A percentile compares a stretch with the other conserved stretches of the same genome.
Evolutionary conservation across 37 sponge, comb jelly and placozoan species (phyloP).

Genomic region (Bolinopsis microptera): DNA sequence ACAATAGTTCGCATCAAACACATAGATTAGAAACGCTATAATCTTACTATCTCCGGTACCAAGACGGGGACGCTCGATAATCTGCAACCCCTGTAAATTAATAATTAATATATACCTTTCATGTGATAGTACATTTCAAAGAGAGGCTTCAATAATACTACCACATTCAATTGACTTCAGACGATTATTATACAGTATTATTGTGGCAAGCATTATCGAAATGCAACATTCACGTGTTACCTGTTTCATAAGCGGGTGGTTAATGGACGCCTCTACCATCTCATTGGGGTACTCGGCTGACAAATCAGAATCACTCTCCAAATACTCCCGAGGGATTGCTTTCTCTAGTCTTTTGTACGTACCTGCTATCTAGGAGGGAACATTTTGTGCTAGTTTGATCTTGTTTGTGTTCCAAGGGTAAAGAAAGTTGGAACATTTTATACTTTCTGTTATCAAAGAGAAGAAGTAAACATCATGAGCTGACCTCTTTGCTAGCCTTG

Average conservation of each 20-base stretch:
- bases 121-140: too few relatives aligned
- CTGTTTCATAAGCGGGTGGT: constrained; percentile 48
- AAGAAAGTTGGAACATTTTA: too few relatives aligned
- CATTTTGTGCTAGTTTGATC: too few relatives aligned
- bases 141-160: too few relatives aligned
- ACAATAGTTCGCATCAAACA: constrained; percentile 57
- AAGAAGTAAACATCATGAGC: too few relatives aligned
- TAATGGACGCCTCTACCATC: constrained; percentile 40
- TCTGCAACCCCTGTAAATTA: constrained; percentile 49
- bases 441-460: too few relatives aligned
- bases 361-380: constrained; percentile 46
- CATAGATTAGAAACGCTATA: constrained; percentile 18
- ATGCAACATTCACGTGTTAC: too few relatives aligned
- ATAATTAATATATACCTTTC: too few relatives aligned
- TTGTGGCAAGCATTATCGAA: too few relatives aligned
- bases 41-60: neutral
- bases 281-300: constrained; percentile 11
- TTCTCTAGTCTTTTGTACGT: constrained; percentile 58
- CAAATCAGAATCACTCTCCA: constrained; percentile 9
- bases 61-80: constrained; percentile 37
- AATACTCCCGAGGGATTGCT: constrained; percentile 45
- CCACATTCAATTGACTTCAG: too few relatives aligned
- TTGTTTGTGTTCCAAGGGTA: too few relatives aligned
- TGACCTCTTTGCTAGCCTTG: constrained; percentile 55
- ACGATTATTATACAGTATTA: too few relatives aligned